Base-by-base conservation (phyloP, 1,140 invertebrate species). In the Aphidius ervi region DNA sequence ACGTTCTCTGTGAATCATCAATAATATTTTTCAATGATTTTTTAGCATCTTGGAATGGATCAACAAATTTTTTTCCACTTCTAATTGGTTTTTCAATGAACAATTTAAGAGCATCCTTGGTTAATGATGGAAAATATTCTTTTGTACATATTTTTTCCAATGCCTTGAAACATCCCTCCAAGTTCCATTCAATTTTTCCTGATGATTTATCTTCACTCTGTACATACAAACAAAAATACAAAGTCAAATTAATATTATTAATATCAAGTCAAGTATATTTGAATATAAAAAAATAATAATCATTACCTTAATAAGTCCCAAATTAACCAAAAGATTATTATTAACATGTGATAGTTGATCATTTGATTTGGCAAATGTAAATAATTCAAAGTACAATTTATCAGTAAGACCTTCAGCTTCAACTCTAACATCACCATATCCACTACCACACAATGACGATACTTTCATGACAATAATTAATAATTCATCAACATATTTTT, bases 271-370 rank as follows among this genome's bases (percentile, higher is more conserved):
- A 23, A 46, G 7, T 56, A 10, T 6, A 40, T 40, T 31, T 52
- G 20, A 58, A 57, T 31, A 53, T 46, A 16, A n/a, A 16, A 16
- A 16, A 16, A 42, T 23, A 10, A n/a, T 9, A 55, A 20, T n/a
- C n/a, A n/a, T 68, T 78, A 86, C 86, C 75, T 90, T 91, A 47
- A 92, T 78, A 16, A 92, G 76, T 37, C 87, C 88, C 58, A 91
- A 72, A 69, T 85, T 81, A 9, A 89, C 83, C 4, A 91, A 74
- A 23, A 90, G 71, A 56, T 79, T 77, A 69, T 92, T 91, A 60
- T 85, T 83, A 4, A 89, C 77, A 45, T 78, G 67, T 1, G 83
- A 78, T 45, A 81, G 70, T 63, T 80, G 67, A 58, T 83, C 73
- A n/a, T 72, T 74, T 40, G 76, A 73, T 53, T 78, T 65, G 3